A percentile compares a stretch with the other conserved stretches of the same genome.
Conservation (phyloP, 2,888 invertebrate genomes). For the Panzeria rudis region DNA sequence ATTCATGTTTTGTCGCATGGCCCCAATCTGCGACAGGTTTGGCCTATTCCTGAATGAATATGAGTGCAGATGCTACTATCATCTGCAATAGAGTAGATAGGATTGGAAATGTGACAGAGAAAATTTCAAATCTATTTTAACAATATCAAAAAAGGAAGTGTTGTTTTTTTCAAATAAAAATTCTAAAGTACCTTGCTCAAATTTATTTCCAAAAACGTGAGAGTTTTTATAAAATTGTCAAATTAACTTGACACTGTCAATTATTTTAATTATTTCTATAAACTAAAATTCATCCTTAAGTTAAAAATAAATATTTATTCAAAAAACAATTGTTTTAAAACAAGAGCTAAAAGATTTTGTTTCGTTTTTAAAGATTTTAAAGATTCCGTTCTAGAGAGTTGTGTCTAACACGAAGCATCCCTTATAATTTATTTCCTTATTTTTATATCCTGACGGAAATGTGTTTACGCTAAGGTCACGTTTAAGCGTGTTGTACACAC, state of each 20-base stretch:
- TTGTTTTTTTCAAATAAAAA: background rate
- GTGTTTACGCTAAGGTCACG: slow-evolving; percentile 19
- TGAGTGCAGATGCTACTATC: too few species aligned
- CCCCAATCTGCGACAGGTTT: too few species aligned
- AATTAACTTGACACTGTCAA: background rate
- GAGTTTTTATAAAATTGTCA: background rate
- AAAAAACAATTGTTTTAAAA: too few species aligned
- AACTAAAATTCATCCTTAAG: background rate
- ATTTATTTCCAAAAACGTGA: background rate
- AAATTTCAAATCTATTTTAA: too few species aligned
- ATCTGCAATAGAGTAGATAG: too few species aligned
- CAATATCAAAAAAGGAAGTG: too few species aligned
- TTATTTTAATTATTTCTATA: background rate
- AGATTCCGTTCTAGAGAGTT: too few species aligned
- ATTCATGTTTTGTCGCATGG: too few species aligned
- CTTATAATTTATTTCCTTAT: slow-evolving; percentile 12
- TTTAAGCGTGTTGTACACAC: slow-evolving; percentile 61
- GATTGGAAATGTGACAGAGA: too few species aligned
- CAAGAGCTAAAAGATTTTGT: too few species aligned
- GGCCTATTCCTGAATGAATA: too few species aligned
- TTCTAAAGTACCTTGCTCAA: background rate
- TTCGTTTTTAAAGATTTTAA: too few species aligned
- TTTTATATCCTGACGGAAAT: slow-evolving; percentile 34
- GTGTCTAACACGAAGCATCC: background rate
- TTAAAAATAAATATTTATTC: background rate